Conservation (phyloP, 2,797 vertebrate species). For the Garrulus glandarius region DNA sequence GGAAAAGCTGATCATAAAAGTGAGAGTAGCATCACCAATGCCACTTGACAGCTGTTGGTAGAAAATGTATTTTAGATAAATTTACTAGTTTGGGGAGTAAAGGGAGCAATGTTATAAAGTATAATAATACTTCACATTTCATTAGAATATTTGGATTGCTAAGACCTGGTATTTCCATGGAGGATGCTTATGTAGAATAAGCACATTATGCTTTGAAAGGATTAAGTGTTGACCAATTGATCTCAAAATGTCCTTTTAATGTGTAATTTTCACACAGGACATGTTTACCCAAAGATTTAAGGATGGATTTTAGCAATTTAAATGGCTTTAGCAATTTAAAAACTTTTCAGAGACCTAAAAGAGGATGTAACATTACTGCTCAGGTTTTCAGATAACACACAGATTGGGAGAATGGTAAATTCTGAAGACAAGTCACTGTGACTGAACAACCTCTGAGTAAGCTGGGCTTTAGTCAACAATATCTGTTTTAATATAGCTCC, state of each 20-base stretch:
- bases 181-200: not conserved
- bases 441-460: not conserved
- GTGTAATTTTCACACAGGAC: not conserved
- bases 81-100: not conserved
- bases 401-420: not conserved
- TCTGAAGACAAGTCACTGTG: not conserved
- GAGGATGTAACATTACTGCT: not conserved
- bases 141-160: not conserved
- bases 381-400: not conserved
- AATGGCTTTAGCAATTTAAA: not conserved
- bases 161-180: not conserved
- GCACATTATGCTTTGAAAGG: not conserved
- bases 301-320: not conserved
- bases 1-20: not conserved
- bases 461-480: not conserved
- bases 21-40: not conserved
- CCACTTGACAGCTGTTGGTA: not conserved
- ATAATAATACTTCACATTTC: not conserved
- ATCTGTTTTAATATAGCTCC: not conserved
- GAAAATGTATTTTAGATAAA: not conserved
- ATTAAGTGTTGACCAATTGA: not conserved
- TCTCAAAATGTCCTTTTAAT: not conserved
- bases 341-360: not conserved
- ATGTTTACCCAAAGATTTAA: not conserved
- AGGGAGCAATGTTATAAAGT: not conserved